Evolutionary conservation across 2,797 vertebrate genomes (phyloP).

Genomic region (Hoplostethus atlanticus): DNA sequence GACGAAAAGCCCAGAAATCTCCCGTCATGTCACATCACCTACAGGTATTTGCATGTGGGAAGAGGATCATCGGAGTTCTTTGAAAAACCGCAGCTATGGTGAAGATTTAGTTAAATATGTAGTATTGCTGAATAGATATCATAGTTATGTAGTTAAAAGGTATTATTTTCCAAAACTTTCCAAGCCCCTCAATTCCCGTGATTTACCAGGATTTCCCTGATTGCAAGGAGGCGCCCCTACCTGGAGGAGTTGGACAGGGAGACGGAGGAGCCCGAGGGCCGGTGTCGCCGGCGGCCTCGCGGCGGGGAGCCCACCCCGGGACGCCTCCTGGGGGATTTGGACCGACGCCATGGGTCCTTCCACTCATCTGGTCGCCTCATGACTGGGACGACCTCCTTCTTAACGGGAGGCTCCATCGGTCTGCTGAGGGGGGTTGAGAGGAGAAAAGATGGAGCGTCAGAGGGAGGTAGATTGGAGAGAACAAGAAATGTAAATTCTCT

Average conservation of each 20-base stretch:
- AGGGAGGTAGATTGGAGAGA: neutral
- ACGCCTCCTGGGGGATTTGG: constrained; percentile 95
- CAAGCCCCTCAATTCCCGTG: too few relatives aligned
- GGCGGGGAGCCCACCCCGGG: constrained; percentile 89
- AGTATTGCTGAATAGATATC: too few relatives aligned
- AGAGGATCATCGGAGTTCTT: too few relatives aligned
- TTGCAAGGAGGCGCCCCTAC: constrained; percentile 70
- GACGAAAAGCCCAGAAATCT: too few relatives aligned
- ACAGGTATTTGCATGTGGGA: too few relatives aligned
- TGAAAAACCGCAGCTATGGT: too few relatives aligned
- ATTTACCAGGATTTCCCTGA: neutral
- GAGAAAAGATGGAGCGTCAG: neutral
- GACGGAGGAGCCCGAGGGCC: constrained; percentile 92
- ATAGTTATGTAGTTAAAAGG: too few relatives aligned
- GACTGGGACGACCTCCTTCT: constrained; percentile 83
- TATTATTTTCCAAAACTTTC: too few relatives aligned
- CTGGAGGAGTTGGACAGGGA: constrained; percentile 95
- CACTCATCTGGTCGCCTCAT: constrained; percentile 95
- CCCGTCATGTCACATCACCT: too few relatives aligned
- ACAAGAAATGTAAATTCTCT: neutral
- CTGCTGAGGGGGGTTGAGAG: constrained; percentile 79
- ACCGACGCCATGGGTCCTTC: constrained; percentile 98
- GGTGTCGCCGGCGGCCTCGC: constrained; percentile 89
- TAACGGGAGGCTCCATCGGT: constrained; percentile 87
- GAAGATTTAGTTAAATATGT: too few relatives aligned